Evolutionary conservation across 1,140 invertebrate genomes (phyloP).

Genomic region (Calycopis cecrops): DNA sequence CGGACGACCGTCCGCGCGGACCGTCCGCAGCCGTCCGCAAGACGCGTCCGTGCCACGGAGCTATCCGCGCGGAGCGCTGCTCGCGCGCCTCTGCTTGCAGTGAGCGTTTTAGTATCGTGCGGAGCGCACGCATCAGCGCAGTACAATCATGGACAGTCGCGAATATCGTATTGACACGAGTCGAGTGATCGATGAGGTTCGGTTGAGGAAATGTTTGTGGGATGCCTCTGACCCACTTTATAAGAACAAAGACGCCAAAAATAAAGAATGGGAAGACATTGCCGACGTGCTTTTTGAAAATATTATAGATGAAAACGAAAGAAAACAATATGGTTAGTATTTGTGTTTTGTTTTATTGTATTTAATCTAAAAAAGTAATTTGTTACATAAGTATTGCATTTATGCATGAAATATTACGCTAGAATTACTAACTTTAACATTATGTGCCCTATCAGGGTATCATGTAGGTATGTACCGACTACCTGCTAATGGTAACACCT

Average conservation of each 20-base stretch:
- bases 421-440: neutral
- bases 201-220: too few relatives aligned
- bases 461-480: too few relatives aligned
- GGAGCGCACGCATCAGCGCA: constrained; percentile 11
- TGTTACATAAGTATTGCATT: neutral
- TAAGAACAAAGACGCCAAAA: neutral
- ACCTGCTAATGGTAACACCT: too few relatives aligned
- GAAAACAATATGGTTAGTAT: neutral
- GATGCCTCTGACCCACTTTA: too few relatives aligned
- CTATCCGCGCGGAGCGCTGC: constrained; percentile 15
- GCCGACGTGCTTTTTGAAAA: neutral
- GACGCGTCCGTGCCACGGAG: constrained; percentile 17
- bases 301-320: neutral
- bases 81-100: constrained; percentile 14
- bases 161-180: neutral
- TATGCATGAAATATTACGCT: neutral
- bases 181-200: too few relatives aligned
- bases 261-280: neutral
- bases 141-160: constrained; percentile 8
- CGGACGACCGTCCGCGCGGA: constrained; percentile 14
- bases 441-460: too few relatives aligned
- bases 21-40: constrained; percentile 17
- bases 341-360: neutral
- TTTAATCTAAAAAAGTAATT: neutral
- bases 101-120: constrained; percentile 21